Evolutionary conservation across 2,113 vertebrate genomes (phyloP).

Genomic region (Apteryx mantelli): DNA sequence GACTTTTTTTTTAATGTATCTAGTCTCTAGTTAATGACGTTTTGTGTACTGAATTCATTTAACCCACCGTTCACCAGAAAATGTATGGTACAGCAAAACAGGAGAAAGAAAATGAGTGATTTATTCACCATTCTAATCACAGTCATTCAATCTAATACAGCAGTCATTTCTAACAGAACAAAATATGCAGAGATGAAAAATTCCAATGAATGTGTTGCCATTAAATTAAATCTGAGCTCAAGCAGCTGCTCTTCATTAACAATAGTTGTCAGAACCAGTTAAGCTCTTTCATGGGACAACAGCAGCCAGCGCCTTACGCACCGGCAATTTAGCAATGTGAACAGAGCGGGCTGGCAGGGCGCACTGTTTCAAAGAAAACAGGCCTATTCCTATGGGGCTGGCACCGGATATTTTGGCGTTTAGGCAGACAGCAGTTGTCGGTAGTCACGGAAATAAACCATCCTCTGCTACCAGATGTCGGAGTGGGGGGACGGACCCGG

Average conservation of each 20-base stretch:
- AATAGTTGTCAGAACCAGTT: not conserved
- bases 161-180: not conserved
- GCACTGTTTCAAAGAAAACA: not conserved
- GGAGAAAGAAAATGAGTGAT: fast-evolving
- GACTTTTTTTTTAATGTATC: not conserved
- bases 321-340: not conserved
- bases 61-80: not conserved
- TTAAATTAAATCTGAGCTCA: not conserved
- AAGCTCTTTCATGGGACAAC: not conserved
- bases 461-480: too few relatives aligned
- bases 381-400: too few relatives aligned
- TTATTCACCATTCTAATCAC: not conserved
- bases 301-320: not conserved
- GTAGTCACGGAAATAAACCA: too few relatives aligned
- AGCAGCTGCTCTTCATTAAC: not conserved
- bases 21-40: not conserved
- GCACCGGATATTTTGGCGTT: not conserved
- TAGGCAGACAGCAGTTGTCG: not conserved
- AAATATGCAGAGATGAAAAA: not conserved
- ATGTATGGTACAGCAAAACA: not conserved
- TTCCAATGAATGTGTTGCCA: fast-evolving
- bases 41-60: not conserved
- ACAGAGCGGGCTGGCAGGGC: fast-evolving
- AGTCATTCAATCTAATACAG: not conserved
- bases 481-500: too few relatives aligned